Evolutionary conservation across 2,888 invertebrate species (phyloP).

Genomic region (Perizoma flavofasciatum): DNA sequence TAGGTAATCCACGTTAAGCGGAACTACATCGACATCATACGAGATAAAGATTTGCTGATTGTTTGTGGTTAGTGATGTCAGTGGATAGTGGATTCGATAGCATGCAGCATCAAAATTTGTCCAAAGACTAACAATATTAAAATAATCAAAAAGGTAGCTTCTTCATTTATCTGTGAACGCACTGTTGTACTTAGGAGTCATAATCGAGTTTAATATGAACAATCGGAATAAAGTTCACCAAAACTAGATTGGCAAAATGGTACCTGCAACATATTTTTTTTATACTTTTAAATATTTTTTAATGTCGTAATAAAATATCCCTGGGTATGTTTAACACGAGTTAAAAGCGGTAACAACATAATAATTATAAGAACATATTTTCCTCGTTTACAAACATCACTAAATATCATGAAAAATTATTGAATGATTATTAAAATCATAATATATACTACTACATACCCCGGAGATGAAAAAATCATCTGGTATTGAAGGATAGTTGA

Average conservation of each 20-base stretch:
- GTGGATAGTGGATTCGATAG: neutral
- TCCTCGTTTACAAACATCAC: conserved; percentile 10
- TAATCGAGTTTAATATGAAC: no score
- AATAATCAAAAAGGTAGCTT: neutral
- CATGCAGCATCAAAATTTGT: neutral
- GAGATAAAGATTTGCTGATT: neutral
- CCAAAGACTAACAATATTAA: neutral
- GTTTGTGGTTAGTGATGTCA: neutral
- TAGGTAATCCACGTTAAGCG: neutral
- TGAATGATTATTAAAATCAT: no score
- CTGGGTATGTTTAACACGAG: conserved; percentile 16
- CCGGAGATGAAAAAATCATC: conserved; percentile 45
- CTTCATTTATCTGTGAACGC: neutral
- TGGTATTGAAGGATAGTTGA: conserved; percentile 52
- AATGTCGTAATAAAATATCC: neutral
- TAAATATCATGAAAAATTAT: no score
- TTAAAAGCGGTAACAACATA: conserved; percentile 4
- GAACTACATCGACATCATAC: neutral
- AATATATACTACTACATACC: conserved; percentile 36
- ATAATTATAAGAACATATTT: neutral
- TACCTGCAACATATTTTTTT: neutral
- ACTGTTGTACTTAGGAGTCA: neutral
- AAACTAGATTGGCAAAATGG: neutral
- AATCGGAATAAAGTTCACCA: neutral
- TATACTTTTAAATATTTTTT: neutral